Conservation (phyloP, 2,113 vertebrate species). For the Catharus minimus region DNA sequence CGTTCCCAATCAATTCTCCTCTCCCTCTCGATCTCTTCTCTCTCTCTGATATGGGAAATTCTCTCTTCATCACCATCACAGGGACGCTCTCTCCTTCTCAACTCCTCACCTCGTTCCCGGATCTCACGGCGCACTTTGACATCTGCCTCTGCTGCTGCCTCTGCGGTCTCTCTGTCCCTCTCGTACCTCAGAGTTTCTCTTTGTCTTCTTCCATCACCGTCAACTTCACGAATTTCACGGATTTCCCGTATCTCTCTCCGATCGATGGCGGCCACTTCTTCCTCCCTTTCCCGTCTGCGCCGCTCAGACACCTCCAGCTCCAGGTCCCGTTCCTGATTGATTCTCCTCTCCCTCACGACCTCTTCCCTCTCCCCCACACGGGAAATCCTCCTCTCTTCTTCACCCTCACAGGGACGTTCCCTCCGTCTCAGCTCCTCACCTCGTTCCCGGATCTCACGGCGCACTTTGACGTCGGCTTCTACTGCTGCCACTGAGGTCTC, state of each 20-base stretch:
- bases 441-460: not conserved
- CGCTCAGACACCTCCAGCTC: too few relatives aligned
- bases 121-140: not conserved
- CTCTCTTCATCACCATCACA: too few relatives aligned
- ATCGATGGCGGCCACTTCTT: rapidly evolving
- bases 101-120: not conserved
- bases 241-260: not conserved
- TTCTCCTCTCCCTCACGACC: too few relatives aligned
- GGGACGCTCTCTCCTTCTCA: not conserved
- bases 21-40: too few relatives aligned
- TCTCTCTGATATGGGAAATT: too few relatives aligned
- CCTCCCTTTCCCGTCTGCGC: not conserved
- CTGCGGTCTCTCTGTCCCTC: not conserved
- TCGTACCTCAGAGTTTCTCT: not conserved
- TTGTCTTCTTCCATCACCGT: not conserved
- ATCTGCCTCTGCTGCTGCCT: not conserved
- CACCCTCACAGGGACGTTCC: too few relatives aligned
- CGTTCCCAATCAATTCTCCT: too few relatives aligned
- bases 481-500: not conserved
- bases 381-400: too few relatives aligned
- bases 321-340: too few relatives aligned
- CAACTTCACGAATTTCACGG: not conserved
- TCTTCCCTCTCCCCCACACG: too few relatives aligned
- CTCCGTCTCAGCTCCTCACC: rapidly evolving
- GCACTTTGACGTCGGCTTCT: not conserved